Evolutionary conservation across 2,797 vertebrate genomes (phyloP).

Genomic region (Sciurus vulgaris): DNA sequence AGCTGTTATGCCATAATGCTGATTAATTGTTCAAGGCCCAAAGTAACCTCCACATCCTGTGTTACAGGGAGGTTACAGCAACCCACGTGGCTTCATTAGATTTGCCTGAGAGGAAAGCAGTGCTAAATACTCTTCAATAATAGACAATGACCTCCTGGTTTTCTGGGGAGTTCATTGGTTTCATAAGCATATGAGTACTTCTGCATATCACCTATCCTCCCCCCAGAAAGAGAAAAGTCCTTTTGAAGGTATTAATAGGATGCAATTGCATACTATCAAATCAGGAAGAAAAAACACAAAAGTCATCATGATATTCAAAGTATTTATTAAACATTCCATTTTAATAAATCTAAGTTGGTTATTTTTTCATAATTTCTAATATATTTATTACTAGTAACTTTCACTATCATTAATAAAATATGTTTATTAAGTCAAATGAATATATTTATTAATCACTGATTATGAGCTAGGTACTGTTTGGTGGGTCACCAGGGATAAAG

Average conservation of each 20-base stretch:
- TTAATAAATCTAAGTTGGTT: slow-evolving; percentile 63
- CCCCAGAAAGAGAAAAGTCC: slow-evolving; percentile 52
- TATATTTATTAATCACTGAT: slow-evolving; percentile 21
- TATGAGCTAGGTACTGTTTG: not conserved
- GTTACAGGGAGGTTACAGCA: slow-evolving; percentile 46
- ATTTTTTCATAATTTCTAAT: slow-evolving; percentile 75
- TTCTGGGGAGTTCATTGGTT: slow-evolving; percentile 19
- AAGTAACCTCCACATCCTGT: slow-evolving; percentile 61
- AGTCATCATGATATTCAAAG: slow-evolving; percentile 30
- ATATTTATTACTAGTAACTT: slow-evolving; percentile 49
- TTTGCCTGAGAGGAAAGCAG: slow-evolving; percentile 57
- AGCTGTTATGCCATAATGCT: slow-evolving; percentile 66
- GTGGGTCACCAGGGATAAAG: not conserved
- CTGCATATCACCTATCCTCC: not conserved
- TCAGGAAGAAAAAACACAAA: not conserved
- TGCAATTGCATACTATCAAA: slow-evolving; percentile 8
- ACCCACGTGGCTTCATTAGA: not conserved
- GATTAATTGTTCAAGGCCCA: slow-evolving; percentile 68
- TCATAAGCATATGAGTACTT: not conserved
- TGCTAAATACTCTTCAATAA: not conserved
- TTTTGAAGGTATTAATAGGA: not conserved
- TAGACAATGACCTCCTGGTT: slow-evolving; percentile 16
- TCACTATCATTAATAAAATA: slow-evolving; percentile 41
- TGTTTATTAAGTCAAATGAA: not conserved
- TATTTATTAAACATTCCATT: slow-evolving; percentile 35